A percentile compares a stretch with the other conserved stretches of the same genome.
These are phyloP conservation scores for Oscheius onirici DNA, from an alignment of 2,888 invertebrate species.

Conservation along the genomic window DNA sequence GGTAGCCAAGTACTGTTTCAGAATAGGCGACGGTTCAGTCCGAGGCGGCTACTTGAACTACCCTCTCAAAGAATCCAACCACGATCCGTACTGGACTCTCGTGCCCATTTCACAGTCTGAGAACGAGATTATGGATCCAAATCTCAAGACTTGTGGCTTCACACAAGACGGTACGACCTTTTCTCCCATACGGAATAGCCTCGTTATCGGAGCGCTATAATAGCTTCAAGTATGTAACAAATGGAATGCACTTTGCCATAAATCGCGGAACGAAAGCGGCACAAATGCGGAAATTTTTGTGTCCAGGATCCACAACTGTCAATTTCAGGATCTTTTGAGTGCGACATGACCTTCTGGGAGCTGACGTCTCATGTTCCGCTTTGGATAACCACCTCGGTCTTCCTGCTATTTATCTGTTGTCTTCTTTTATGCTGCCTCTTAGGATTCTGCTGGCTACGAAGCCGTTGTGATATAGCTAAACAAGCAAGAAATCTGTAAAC, in stretches of 20 bases:
- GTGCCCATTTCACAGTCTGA: conserved; percentile 56
- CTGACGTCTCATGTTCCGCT: conserved; percentile 43
- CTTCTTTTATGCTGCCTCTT: conserved; percentile 37
- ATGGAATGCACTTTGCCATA: conserved; percentile 7
- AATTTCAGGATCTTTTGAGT: conserved; percentile 48
- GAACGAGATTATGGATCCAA: conserved; percentile 58
- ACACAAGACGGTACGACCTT: conserved; percentile 46
- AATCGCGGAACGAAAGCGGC: background rate
- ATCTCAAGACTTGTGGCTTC: conserved; percentile 58
- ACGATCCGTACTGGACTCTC: conserved; percentile 56
- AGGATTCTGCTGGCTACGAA: conserved; percentile 41
- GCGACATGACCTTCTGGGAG: conserved; percentile 53
- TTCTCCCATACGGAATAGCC: conserved; percentile 2
- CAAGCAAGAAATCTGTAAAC: background rate
- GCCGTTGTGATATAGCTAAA: conserved; percentile 37
- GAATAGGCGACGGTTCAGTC: conserved; percentile 61
- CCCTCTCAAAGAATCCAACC: conserved; percentile 48
- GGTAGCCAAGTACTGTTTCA: conserved; percentile 25
- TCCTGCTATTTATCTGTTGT: conserved; percentile 38
- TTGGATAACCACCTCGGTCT: conserved; percentile 36
- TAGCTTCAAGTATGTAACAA: conserved; percentile 14
- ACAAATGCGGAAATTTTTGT: background rate
- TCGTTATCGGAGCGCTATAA: conserved; percentile 15
- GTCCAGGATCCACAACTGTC: background rate
- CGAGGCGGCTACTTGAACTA: conserved; percentile 65